Conservation (phyloP, 1,140 invertebrate species). For the Brachionus koreanus region DNA sequence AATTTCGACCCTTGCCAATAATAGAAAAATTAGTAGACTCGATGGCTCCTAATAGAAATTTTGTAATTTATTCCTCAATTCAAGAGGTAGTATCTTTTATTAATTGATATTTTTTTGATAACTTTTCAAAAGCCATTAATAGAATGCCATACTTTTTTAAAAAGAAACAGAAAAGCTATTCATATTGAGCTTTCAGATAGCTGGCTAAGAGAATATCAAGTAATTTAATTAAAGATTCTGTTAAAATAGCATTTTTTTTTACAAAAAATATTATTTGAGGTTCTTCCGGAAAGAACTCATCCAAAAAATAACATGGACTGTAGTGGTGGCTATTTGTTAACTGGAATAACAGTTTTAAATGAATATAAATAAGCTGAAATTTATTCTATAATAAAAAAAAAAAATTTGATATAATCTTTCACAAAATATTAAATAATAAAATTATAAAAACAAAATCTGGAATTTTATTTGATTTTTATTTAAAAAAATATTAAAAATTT, state of each 20-base stretch:
- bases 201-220: conserved; percentile 82
- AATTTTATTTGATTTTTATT: too few species aligned
- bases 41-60: conserved; percentile 71
- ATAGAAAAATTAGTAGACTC: conserved; percentile 70
- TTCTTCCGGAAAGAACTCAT: conserved; percentile 73
- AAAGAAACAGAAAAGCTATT: conserved; percentile 66
- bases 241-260: background rate
- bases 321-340: conserved; percentile 70
- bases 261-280: conserved; percentile 58
- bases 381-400: background rate
- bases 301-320: conserved; percentile 74
- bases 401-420: background rate
- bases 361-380: background rate
- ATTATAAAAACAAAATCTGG: too few species aligned
- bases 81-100: conserved; percentile 63
- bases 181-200: conserved; percentile 74
- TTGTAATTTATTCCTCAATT: conserved; percentile 75
- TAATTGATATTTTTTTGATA: background rate
- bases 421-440: too few species aligned
- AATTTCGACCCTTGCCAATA: conserved; percentile 77
- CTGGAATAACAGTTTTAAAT: conserved; percentile 61
- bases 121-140: conserved; percentile 64
- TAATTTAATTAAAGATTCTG: conserved; percentile 17
- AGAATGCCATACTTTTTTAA: conserved; percentile 73
- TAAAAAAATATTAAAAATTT: too few species aligned